A percentile compares a stretch with the other conserved stretches of the same genome.
Conservation (phyloP, 2,113 vertebrate species). For the Crocuta crocuta region DNA sequence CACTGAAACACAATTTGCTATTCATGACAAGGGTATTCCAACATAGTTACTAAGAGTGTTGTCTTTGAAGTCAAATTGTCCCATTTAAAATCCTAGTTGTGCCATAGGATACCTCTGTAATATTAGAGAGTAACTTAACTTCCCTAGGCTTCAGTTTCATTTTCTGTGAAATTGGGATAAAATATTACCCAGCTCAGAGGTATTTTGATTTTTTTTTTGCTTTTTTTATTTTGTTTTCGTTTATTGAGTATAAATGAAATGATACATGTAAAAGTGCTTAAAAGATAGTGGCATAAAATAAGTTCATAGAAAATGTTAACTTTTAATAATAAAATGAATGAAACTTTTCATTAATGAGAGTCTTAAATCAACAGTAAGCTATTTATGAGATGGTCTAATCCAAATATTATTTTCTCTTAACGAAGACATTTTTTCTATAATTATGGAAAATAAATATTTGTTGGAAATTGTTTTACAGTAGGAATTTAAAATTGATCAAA, state of each 20-base stretch:
- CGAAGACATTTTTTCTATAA: not conserved
- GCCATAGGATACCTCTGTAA: not conserved
- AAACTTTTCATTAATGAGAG: not conserved
- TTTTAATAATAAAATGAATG: not conserved
- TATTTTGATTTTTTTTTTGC: not conserved
- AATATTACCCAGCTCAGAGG: not conserved
- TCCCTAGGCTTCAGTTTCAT: not conserved
- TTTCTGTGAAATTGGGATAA: not conserved
- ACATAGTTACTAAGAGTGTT: not conserved
- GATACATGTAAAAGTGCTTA: not conserved
- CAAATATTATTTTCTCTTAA: not conserved
- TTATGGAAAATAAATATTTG: not conserved
- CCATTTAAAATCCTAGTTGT: not conserved
- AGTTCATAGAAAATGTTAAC: not conserved
- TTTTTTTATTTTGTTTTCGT: not conserved
- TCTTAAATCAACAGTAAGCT: not conserved
- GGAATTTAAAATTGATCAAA: not conserved
- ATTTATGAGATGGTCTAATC: not conserved
- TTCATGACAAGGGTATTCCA: not conserved
- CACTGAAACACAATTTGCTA: not conserved
- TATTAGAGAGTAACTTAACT: not conserved
- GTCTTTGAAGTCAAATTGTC: not conserved
- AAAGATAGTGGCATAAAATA: not conserved
- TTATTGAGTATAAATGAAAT: not conserved
- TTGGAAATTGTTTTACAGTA: not conserved